Conservation (phyloP, 1,140 invertebrate genomes). For the Eufriesea mexicana region DNA sequence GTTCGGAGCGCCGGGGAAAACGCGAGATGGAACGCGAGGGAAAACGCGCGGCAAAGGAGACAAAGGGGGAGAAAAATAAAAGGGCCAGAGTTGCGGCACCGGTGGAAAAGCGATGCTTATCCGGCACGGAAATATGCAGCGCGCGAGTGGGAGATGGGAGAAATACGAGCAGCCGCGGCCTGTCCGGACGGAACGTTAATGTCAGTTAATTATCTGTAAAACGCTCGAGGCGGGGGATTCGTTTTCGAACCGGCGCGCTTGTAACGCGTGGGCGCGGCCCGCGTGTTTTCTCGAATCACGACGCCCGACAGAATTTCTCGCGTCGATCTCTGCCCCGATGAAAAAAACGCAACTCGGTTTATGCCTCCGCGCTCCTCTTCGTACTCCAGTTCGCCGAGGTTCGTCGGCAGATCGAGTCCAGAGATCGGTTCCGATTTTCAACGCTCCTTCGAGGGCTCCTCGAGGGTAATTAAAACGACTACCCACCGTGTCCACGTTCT, state of each 20-base stretch:
- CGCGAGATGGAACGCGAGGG: too few relatives aligned
- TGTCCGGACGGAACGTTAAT: constrained; percentile 71
- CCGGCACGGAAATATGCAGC: constrained; percentile 65
- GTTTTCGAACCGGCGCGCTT: constrained; percentile 50
- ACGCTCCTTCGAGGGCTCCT: not conserved
- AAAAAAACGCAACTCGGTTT: constrained; percentile 42
- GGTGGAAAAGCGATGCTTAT: constrained; percentile 66
- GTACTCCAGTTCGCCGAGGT: too few relatives aligned
- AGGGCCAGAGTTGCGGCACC: not conserved
- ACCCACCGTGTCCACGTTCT: not conserved
- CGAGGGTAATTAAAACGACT: not conserved
- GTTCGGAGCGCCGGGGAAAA: not conserved
- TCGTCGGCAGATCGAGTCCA: not conserved
- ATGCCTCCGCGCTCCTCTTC: too few relatives aligned
- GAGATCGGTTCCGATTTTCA: too few relatives aligned
- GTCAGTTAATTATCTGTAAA: constrained; percentile 77
- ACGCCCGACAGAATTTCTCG: constrained; percentile 14
- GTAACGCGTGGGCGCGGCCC: constrained; percentile 58
- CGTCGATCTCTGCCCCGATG: constrained; percentile 14
- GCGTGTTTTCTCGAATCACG: constrained; percentile 51
- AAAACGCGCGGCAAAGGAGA: not conserved
- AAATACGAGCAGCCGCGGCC: constrained; percentile 67
- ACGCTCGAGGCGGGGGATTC: constrained; percentile 59
- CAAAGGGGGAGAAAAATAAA: not conserved
- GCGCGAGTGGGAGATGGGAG: constrained; percentile 42